A percentile compares a stretch with the other conserved stretches of the same genome.
Conservation (phyloP, 2,113 vertebrate species). For the Microcebus tavaratra region DNA sequence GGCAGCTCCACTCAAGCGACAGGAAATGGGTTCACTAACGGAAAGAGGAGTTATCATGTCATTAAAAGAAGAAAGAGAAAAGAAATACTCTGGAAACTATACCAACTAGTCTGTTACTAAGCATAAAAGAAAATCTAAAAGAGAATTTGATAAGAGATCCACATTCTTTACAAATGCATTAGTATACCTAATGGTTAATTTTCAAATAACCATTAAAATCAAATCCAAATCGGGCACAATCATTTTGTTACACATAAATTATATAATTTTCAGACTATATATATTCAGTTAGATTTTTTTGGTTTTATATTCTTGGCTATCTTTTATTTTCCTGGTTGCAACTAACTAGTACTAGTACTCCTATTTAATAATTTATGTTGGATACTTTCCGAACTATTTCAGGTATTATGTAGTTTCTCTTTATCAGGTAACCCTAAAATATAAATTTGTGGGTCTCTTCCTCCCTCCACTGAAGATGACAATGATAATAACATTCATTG, state of each 20-base stretch:
- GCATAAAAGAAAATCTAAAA: background rate
- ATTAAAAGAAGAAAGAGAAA: background rate
- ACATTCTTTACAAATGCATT: background rate
- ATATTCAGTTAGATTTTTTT: background rate
- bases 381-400: background rate
- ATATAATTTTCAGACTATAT: background rate
- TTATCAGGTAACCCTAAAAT: background rate
- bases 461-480: background rate
- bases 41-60: background rate
- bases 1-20: background rate
- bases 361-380: background rate
- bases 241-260: background rate
- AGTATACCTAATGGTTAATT: background rate
- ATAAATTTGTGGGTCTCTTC: background rate
- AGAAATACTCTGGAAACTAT: background rate
- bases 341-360: background rate
- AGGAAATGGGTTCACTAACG: background rate
- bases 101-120: background rate
- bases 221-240: background rate
- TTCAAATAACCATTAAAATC: background rate
- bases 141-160: background rate
- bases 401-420: background rate
- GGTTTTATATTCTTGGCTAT: background rate
- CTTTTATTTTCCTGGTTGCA: background rate
- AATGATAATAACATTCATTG: background rate